Evolutionary conservation across 1,140 invertebrate species (phyloP), one percentile per base, ranked within the genome.

Genomic region (Bombus ignitus): DNA sequence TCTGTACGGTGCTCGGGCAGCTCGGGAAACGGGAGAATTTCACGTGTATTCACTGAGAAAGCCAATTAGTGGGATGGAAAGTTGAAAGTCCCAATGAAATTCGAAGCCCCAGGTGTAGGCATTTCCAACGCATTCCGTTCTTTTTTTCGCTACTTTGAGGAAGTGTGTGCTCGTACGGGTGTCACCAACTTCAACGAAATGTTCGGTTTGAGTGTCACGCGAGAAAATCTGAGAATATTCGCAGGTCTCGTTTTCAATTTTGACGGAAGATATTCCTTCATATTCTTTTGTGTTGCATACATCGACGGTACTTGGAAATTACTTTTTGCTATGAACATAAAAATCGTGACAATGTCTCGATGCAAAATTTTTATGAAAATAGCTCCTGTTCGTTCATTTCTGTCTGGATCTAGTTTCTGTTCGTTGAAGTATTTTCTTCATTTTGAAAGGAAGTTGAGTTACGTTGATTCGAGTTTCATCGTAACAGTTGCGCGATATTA

Each of bases 61-160:
- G 57, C 70, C 57, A 82, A 82, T 82, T 82, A 82, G 22, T 57
- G 22, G 18, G 25, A 65, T 73, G 70, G 53, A 74, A 82, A 35
- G 70, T 39, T 65, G 53, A 72, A 53, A 53, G 18, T 53, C 47
- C 47, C 66, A n/a, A 57, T 39, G 13, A 71, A 57, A 71, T 71
- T 47, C 15, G 22, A 66, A n/a, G 5, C 76, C 35, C 25, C 32
- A 28, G 32, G n/a, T 39, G 65, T 53, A 12, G 59, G 12, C 12
- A 12, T 62, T n/a, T 62, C 4, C 59, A 13, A 62, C 59, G 8
- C 28, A 28, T n/a, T 62, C 8, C 28, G 0, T 62, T 10, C 12
- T 62, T n/a, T 12, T 62, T 28, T 22, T 22, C 6, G 1, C 18
- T 53, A 53, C 47, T 22, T 53, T 8, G 59, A 62, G 28, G 28